These are phyloP conservation scores for Alsophila aescularia DNA, from an alignment of 2,888 invertebrate species.

Conservation along the genomic window DNA sequence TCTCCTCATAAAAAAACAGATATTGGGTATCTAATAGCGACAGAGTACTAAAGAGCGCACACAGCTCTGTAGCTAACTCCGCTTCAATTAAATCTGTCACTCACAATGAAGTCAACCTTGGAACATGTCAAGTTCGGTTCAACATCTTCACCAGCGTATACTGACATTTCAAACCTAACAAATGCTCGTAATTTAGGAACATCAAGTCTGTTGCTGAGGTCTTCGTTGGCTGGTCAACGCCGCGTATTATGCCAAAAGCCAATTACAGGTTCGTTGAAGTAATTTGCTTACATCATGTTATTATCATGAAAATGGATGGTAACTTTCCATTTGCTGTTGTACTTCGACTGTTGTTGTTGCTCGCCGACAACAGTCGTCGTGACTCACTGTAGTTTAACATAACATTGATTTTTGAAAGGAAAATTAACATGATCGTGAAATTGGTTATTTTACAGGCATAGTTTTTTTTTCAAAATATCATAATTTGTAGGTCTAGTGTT, in stretches of 20 bases:
- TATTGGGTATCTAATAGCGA: not conserved
- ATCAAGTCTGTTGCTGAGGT: conserved; percentile 7
- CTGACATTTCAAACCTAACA: not conserved
- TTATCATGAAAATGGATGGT: conserved; percentile 29
- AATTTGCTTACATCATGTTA: conserved; percentile 37
- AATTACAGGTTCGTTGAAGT: conserved; percentile 39
- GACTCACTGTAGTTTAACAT: too few species aligned
- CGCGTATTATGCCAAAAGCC: conserved; percentile 31
- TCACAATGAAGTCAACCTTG: conserved; percentile 57
- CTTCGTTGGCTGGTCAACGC: conserved; percentile 6
- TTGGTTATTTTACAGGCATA: too few species aligned
- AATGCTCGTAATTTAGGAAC: not conserved
- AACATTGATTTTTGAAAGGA: too few species aligned
- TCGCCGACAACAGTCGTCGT: too few species aligned
- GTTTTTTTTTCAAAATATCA: too few species aligned
- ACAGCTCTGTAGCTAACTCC: conserved; percentile 26
- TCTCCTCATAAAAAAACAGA: too few species aligned
- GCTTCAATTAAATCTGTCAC: conserved; percentile 52
- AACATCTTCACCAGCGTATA: conserved; percentile 12
- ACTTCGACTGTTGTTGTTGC: not conserved
- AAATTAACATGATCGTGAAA: too few species aligned
- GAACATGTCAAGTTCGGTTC: conserved; percentile 51
- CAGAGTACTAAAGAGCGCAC: conserved; percentile 4
- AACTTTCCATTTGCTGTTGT: conserved; percentile 29
- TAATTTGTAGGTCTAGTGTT: too few species aligned